A percentile compares a stretch with the other conserved stretches of the same genome.
Conservation (phyloP, 1,140 invertebrate genomes). For the Drosophila jambulina region DNA sequence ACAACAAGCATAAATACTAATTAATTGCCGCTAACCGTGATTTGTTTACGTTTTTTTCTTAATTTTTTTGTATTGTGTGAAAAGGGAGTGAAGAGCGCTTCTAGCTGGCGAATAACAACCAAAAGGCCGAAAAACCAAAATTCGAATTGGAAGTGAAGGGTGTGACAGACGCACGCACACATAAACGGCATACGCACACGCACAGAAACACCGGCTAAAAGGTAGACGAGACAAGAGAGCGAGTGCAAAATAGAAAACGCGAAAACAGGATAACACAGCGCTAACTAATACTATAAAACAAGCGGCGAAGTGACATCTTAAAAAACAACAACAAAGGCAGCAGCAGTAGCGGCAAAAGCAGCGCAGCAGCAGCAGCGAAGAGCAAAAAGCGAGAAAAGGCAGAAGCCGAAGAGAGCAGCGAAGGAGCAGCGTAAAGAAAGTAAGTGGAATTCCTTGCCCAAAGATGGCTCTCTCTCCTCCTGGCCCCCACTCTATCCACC, state of each 20-base stretch:
- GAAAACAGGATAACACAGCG: slow-evolving; percentile 39
- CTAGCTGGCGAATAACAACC: slow-evolving; percentile 28
- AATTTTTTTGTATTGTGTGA: slow-evolving; percentile 70
- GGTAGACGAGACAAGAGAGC: slow-evolving; percentile 42
- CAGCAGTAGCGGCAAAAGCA: slow-evolving; percentile 29
- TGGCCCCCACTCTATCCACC: slow-evolving; percentile 7
- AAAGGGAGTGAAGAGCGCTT: slow-evolving; percentile 58
- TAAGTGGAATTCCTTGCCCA: slow-evolving; percentile 81
- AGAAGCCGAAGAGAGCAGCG: slow-evolving; percentile 32
- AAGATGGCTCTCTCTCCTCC: slow-evolving; percentile 57
- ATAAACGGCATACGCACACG: slow-evolving; percentile 43
- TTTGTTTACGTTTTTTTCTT: slow-evolving; percentile 79
- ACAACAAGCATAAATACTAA: slow-evolving; percentile 24
- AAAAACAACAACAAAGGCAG: slow-evolving; percentile 29
- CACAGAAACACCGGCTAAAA: slow-evolving; percentile 56
- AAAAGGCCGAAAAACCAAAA: slow-evolving; percentile 33
- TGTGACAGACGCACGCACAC: slow-evolving; percentile 61
- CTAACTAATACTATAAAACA: slow-evolving; percentile 46
- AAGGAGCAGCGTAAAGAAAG: slow-evolving; percentile 64
- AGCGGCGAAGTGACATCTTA: slow-evolving; percentile 35
- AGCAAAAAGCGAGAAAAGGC: slow-evolving; percentile 24
- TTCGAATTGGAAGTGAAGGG: slow-evolving; percentile 77
- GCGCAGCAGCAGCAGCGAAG: slow-evolving; percentile 22
- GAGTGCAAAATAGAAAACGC: slow-evolving; percentile 52
- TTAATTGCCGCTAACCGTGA: slow-evolving; percentile 59